Conservation (phyloP, 2,797 vertebrate species). For the Gephyroberyx darwinii region DNA sequence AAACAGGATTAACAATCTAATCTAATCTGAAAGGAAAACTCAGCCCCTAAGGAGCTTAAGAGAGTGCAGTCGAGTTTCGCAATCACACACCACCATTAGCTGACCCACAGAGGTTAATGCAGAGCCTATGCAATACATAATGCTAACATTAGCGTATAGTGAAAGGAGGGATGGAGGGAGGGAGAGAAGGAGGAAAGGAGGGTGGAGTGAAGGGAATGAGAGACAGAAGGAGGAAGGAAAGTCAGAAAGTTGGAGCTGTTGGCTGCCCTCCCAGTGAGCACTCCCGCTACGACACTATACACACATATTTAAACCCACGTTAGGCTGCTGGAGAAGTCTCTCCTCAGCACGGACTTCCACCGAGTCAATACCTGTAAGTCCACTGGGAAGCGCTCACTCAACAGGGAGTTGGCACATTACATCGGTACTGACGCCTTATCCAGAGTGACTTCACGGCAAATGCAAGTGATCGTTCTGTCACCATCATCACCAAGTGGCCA, state of each 20-base stretch:
- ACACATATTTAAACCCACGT: conserved; percentile 54
- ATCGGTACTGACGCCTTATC: conserved; percentile 12
- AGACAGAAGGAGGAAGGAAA: neutral
- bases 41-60: conserved; percentile 58
- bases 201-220: neutral
- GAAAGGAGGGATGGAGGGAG: conserved; percentile 2
- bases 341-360: conserved; percentile 28
- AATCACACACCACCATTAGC: conserved; percentile 41
- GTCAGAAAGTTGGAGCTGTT: conserved; percentile 29
- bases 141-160: neutral
- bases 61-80: conserved; percentile 1
- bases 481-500: neutral
- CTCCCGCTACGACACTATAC: conserved; percentile 15
- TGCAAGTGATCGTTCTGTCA: neutral
- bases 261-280: conserved; percentile 19
- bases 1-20: conserved; percentile 65
- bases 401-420: conserved; percentile 19
- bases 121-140: conserved; percentile 7
- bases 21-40: conserved; percentile 66
- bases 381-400: conserved; percentile 44
- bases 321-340: conserved; percentile 28
- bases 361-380: conserved; percentile 53
- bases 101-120: conserved; percentile 51
- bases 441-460: conserved; percentile 21
- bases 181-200: neutral